These are phyloP conservation scores for Mya arenaria DNA, from an alignment of 1,140 invertebrate genomes.

Conservation along the genomic window DNA sequence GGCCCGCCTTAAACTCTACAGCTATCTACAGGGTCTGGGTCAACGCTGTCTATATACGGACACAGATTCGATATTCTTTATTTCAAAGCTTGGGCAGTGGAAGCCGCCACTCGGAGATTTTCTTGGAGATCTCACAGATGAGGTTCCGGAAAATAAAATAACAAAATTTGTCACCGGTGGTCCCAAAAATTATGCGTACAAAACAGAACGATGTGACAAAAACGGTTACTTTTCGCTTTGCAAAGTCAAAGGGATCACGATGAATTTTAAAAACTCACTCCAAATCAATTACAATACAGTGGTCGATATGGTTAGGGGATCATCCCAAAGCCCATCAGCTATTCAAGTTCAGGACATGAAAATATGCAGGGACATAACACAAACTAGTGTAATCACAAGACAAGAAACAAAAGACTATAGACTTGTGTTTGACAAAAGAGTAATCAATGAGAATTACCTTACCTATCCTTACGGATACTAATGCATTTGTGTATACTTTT, in stretches of 20 bases:
- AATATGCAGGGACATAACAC: neutral
- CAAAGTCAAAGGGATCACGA: conserved; percentile 41
- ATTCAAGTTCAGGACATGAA: conserved; percentile 20
- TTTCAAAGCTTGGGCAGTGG: too few species aligned
- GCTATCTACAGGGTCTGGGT: conserved; percentile 72
- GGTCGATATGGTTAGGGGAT: conserved; percentile 20
- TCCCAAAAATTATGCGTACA: conserved; percentile 49
- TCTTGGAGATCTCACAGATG: conserved; percentile 21
- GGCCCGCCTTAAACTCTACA: conserved; percentile 78
- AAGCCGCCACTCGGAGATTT: too few species aligned
- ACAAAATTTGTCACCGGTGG: conserved; percentile 44
- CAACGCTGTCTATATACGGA: conserved; percentile 78
- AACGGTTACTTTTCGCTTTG: conserved; percentile 12
- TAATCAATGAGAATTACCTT: neutral
- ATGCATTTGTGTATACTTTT: too few species aligned
- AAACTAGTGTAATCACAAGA: conserved; percentile 10
- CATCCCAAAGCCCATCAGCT: neutral
- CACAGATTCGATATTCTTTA: conserved; percentile 79
- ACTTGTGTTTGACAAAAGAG: conserved; percentile 40
- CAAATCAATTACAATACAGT: conserved; percentile 33
- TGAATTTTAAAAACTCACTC: conserved; percentile 28
- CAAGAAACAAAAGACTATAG: conserved; percentile 43
- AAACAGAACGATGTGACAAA: neutral
- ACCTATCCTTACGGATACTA: neutral
- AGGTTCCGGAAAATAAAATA: conserved; percentile 30